Conservation (phyloP, 2,888 invertebrate genomes). For the Athetis lepigone region DNA sequence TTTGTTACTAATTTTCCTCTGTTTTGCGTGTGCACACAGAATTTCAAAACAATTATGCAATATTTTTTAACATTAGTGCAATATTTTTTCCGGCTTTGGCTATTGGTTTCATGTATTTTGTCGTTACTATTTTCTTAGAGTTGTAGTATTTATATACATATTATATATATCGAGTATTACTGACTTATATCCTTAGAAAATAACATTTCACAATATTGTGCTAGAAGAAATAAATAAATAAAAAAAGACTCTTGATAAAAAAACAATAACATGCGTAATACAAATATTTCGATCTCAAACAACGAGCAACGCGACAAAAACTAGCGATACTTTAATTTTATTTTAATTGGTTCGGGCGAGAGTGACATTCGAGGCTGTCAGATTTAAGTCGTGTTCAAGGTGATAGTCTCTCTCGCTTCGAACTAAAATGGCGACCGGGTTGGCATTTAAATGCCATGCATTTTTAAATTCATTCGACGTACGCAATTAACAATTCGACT, state of each 20-base stretch:
- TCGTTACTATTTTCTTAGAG: constrained; percentile 42
- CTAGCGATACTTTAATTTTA: constrained; percentile 80
- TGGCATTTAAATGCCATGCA: constrained; percentile 91
- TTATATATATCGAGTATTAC: background rate
- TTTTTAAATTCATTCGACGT: constrained; percentile 88
- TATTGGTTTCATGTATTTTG: constrained; percentile 19
- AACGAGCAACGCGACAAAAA: constrained; percentile 73
- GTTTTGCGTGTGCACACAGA: constrained; percentile 3
- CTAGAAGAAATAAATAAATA: no score
- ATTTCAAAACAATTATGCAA: constrained; percentile 2
- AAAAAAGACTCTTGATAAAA: constrained; percentile 26
- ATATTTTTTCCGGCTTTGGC: background rate
- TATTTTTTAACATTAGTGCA: background rate
- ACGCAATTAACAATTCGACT: constrained; percentile 87
- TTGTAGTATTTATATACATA: constrained; percentile 1
- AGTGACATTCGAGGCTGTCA: constrained; percentile 89
- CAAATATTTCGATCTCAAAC: constrained; percentile 52
- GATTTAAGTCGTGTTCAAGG: constrained; percentile 90
- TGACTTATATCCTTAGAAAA: no score
- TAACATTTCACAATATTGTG: constrained; percentile 12
- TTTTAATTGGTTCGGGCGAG: constrained; percentile 84
- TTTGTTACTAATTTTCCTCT: constrained; percentile 36
- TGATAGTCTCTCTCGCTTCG: constrained; percentile 88
- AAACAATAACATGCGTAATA: constrained; percentile 43
- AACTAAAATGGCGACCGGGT: constrained; percentile 87